These are phyloP conservation scores for Lampris incognitus DNA, from an alignment of 2,113 vertebrate species.

Conservation along the genomic window DNA sequence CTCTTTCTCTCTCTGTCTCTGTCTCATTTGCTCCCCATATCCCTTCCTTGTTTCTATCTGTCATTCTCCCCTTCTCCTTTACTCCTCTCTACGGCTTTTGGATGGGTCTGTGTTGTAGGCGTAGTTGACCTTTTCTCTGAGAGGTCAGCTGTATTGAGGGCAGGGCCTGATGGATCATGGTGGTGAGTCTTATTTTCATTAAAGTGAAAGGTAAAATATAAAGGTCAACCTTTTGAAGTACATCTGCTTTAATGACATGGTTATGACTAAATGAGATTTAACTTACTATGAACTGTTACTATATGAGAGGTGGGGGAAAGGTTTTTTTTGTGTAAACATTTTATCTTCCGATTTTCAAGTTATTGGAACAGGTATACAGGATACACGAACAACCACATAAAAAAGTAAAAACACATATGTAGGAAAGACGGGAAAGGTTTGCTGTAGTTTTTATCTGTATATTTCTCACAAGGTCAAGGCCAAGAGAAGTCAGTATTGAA, in stretches of 20 bases:
- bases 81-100: slow-evolving; percentile 38
- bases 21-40: background rate
- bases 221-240: background rate
- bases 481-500: too few species aligned
- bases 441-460: background rate
- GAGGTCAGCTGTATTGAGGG: slow-evolving; percentile 39
- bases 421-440: background rate
- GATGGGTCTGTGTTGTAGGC: slow-evolving; percentile 19
- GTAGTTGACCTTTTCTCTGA: slow-evolving; percentile 24
- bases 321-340: too few species aligned
- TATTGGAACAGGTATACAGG: too few species aligned
- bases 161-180: slow-evolving; percentile 71
- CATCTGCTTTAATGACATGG: background rate
- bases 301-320: too few species aligned
- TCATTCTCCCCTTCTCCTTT: slow-evolving; percentile 10
- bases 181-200: slow-evolving; percentile 44
- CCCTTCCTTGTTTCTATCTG: background rate
- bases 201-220: background rate
- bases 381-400: too few species aligned
- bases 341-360: too few species aligned
- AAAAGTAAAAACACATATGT: too few species aligned
- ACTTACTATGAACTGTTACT: too few species aligned
- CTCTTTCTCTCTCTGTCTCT: slow-evolving; percentile 4
- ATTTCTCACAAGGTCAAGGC: slow-evolving; percentile 3
- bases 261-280: background rate